A percentile compares a stretch with the other conserved stretches of the same genome.
Evolutionary conservation across 2,113 vertebrate species (phyloP).

Genomic region (Scalopus aquaticus): DNA sequence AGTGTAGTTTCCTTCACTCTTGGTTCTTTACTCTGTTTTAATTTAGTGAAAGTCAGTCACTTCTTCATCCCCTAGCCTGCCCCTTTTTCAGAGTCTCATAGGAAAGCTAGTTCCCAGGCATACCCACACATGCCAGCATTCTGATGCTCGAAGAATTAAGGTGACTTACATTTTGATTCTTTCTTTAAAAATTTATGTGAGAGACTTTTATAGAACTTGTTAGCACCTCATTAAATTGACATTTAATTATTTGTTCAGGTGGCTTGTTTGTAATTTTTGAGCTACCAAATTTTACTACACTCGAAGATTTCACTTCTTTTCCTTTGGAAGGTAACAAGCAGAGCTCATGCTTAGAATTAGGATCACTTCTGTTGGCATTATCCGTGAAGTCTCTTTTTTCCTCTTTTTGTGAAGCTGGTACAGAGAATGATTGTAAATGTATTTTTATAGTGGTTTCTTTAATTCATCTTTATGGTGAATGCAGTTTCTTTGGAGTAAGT

Average conservation of each 20-base stretch:
- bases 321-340: not conserved
- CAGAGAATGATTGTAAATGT: not conserved
- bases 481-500: not conserved
- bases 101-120: not conserved
- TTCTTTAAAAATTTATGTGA: not conserved
- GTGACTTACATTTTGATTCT: not conserved
- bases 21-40: not conserved
- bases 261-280: not conserved
- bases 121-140: not conserved
- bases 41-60: not conserved
- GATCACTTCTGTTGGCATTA: not conserved
- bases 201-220: not conserved
- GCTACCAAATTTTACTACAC: not conserved
- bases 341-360: conserved; percentile 3
- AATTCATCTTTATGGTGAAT: conserved; percentile 11
- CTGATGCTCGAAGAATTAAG: not conserved
- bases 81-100: not conserved
- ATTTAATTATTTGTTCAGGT: not conserved
- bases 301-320: not conserved
- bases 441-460: not conserved
- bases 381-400: not conserved
- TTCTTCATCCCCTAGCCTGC: not conserved
- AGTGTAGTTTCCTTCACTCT: not conserved
- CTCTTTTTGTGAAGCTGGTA: not conserved
- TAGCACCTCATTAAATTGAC: not conserved